phyloP scores from a whole-genome alignment of 1,140 invertebrate genomes.

The Sarcophaga bullata region DNA sequence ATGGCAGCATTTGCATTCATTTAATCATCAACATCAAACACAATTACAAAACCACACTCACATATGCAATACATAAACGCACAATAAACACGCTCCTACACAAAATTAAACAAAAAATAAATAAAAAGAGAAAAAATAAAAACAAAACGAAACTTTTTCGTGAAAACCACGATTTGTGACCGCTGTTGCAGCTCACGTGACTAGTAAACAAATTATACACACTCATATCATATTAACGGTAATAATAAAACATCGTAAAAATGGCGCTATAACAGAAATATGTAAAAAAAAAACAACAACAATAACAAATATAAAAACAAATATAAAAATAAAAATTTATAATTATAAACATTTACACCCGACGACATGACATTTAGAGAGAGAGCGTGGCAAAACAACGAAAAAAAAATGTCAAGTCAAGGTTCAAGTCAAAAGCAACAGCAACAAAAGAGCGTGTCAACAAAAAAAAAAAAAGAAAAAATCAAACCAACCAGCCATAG shows the following conservation, averaged over 20 bases:
- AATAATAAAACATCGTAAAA: neutral
- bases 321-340: neutral
- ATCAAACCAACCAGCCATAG: neutral
- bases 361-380: constrained; percentile 10
- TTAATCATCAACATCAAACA: neutral
- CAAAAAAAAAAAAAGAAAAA: neutral
- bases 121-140: too few species aligned
- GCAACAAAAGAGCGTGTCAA: constrained; percentile 4
- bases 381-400: neutral
- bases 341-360: neutral
- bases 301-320: neutral
- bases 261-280: neutral
- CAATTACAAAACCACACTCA: too few species aligned
- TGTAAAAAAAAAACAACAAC: neutral
- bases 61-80: too few species aligned
- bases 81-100: too few species aligned
- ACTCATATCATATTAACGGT: neutral
- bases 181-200: constrained; percentile 37
- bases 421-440: neutral
- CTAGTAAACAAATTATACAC: constrained; percentile 20
- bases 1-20: neutral
- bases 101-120: too few species aligned
- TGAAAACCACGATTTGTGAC: constrained; percentile 31
- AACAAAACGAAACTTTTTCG: neutral
- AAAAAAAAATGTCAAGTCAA: constrained; percentile 31